These are phyloP conservation scores for Falco biarmicus DNA, from an alignment of 2,797 vertebrate genomes.

Conservation along the genomic window DNA sequence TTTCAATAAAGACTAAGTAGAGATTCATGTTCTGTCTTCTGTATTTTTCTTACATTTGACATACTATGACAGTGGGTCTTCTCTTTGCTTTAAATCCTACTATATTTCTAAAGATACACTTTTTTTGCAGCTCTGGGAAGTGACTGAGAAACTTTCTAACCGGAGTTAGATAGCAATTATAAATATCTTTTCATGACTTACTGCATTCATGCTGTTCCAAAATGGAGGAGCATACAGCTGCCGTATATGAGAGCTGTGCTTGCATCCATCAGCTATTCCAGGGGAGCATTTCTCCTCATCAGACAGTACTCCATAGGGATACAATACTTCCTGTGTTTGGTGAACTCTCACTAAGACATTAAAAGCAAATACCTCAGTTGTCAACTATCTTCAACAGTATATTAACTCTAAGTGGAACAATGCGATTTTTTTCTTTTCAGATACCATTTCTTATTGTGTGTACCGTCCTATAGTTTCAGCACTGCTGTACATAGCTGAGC, in stretches of 20 bases:
- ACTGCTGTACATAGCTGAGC: neutral
- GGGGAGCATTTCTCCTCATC: neutral
- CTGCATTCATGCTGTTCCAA: neutral
- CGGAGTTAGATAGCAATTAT: neutral
- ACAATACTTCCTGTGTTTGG: neutral
- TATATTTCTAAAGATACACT: neutral
- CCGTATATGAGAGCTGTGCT: neutral
- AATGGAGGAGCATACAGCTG: neutral
- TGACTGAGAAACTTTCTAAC: neutral
- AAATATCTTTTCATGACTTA: neutral
- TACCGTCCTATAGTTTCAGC: neutral
- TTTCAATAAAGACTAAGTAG: conserved; percentile 39
- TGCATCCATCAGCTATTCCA: neutral
- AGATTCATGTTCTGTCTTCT: conserved; percentile 37
- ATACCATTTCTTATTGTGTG: neutral
- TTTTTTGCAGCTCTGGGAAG: neutral
- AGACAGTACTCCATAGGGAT: neutral
- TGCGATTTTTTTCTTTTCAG: conserved; percentile 6
- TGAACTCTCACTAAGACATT: neutral
- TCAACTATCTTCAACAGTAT: neutral
- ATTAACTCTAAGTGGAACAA: neutral
- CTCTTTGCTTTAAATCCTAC: conserved; percentile 19
- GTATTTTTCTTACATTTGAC: conserved; percentile 48
- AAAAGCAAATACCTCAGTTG: neutral
- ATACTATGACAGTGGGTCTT: neutral